Evolutionary conservation across 2,113 vertebrate species (phyloP).

Genomic region (Istiophorus platypterus): DNA sequence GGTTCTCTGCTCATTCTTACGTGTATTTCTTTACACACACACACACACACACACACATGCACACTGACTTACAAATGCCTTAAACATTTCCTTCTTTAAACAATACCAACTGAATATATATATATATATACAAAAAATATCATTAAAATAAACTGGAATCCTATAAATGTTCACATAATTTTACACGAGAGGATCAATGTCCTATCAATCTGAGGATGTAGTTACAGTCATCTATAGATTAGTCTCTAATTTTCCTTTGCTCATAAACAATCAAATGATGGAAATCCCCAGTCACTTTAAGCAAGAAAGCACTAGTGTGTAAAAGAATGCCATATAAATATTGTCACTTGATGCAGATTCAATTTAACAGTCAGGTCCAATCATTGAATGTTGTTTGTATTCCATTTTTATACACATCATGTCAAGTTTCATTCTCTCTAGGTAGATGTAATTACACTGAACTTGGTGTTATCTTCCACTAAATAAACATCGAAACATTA

Average conservation of each 20-base stretch:
- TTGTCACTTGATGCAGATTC: conserved; percentile 36
- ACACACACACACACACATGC: too few species aligned
- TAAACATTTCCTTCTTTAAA: too few species aligned
- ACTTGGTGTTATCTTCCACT: conserved; percentile 20
- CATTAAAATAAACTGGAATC: too few species aligned
- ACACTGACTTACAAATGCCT: too few species aligned
- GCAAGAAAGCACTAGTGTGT: background rate
- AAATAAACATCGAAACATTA: conserved; percentile 20
- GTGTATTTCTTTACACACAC: too few species aligned
- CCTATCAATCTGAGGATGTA: background rate
- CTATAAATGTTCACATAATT: too few species aligned
- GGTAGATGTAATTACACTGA: conserved; percentile 30
- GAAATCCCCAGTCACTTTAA: background rate
- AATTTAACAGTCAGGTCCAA: background rate
- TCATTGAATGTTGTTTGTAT: too few species aligned
- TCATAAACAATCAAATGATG: background rate
- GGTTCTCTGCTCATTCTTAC: too few species aligned
- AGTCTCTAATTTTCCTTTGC: conserved; percentile 3
- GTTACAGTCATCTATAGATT: background rate
- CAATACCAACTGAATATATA: too few species aligned
- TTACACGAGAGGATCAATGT: background rate
- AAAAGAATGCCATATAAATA: conserved; percentile 5
- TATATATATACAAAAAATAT: too few species aligned
- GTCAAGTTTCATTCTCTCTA: conserved; percentile 37
- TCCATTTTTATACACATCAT: conserved; percentile 19